These are phyloP conservation scores for Lithophane socia DNA, from an alignment of 2,888 invertebrate genomes.

Conservation along the genomic window DNA sequence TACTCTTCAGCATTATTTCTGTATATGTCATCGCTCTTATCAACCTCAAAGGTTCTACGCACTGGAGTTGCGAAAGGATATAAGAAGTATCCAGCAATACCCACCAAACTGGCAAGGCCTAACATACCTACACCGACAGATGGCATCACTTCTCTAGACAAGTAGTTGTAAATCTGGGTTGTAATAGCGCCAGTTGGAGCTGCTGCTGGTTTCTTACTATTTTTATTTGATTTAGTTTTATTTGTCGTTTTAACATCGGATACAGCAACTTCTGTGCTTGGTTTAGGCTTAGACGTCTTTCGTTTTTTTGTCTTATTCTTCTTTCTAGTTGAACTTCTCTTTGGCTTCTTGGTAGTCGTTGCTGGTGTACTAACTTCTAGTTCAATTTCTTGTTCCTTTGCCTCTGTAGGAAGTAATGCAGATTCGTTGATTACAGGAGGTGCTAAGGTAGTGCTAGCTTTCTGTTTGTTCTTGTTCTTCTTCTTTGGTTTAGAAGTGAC, in stretches of 20 bases:
- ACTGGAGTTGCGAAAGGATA: conserved; percentile 93
- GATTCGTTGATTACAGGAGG: conserved; percentile 81
- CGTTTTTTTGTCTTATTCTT: conserved; percentile 91
- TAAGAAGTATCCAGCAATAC: conserved; percentile 94
- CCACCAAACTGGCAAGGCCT: conserved; percentile 93
- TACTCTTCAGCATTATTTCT: conserved; percentile 93
- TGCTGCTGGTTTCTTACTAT: conserved; percentile 79
- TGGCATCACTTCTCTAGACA: conserved; percentile 95
- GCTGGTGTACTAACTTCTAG: conserved; percentile 87
- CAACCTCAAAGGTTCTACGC: conserved; percentile 92
- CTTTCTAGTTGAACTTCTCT: conserved; percentile 86
- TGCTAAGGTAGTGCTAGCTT: conserved; percentile 75
- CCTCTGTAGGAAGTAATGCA: conserved; percentile 85
- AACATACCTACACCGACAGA: conserved; percentile 94
- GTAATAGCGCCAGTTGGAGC: conserved; percentile 91
- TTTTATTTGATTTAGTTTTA: conserved; percentile 88
- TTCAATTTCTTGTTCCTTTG: conserved; percentile 88
- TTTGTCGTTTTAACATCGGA: conserved; percentile 88
- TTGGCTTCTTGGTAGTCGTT: conserved; percentile 87
- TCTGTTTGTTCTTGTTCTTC: conserved; percentile 84
- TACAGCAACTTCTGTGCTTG: conserved; percentile 76
- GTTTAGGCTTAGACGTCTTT: conserved; percentile 87
- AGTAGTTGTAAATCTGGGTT: conserved; percentile 94
- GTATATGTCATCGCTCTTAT: conserved; percentile 91
- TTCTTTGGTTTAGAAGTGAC: conserved; percentile 84